Evolutionary conservation across 2,797 vertebrate genomes (phyloP).

Genomic region (Poeciliopsis paucimaculata): DNA sequence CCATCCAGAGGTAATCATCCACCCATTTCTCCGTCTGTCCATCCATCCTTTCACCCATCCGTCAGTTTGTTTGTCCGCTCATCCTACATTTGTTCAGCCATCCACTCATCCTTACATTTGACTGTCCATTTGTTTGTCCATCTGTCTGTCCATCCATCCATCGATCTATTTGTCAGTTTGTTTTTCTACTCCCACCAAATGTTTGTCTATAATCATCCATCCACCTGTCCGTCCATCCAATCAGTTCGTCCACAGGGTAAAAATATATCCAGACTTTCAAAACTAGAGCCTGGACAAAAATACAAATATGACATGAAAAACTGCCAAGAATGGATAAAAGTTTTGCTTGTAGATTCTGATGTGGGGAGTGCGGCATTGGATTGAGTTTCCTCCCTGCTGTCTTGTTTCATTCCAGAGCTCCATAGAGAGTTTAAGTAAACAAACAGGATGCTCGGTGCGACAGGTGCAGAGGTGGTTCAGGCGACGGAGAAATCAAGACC

Average conservation of each 20-base stretch:
- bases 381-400: neutral
- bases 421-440: slow-evolving; percentile 85
- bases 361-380: neutral
- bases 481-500: slow-evolving; percentile 90
- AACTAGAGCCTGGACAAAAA: neutral
- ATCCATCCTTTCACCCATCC: neutral
- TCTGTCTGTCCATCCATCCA: neutral
- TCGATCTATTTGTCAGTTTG: neutral
- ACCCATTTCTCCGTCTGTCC: neutral
- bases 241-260: neutral
- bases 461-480: slow-evolving; percentile 95
- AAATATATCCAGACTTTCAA: neutral
- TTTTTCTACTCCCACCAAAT: neutral
- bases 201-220: neutral
- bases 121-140: neutral
- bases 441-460: slow-evolving; percentile 80
- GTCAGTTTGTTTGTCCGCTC: neutral
- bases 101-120: neutral
- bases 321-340: neutral
- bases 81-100: neutral
- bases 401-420: slow-evolving; percentile 77
- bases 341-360: neutral
- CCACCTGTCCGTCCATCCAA: neutral
- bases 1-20: neutral
- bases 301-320: neutral